phyloP scores from a whole-genome alignment of 2,797 vertebrate species.

The Sebastes dallii region DNA sequence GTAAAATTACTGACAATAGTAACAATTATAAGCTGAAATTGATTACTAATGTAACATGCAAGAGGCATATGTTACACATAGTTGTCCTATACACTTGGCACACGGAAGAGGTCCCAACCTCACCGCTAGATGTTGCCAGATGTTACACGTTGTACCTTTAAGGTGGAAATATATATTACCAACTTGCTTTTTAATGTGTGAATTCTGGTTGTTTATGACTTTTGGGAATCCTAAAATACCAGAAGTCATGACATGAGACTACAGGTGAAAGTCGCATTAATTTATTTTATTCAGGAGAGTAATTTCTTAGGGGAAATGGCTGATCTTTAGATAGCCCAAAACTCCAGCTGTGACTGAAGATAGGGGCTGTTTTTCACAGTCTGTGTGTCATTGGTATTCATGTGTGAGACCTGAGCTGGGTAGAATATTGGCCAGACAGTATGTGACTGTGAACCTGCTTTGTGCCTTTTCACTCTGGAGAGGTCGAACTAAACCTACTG shows the following conservation, averaged over 20 bases:
- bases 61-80: too few species aligned
- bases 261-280: neutral
- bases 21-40: too few species aligned
- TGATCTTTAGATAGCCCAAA: neutral
- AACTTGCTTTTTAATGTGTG: constrained; percentile 11
- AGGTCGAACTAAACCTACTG: constrained; percentile 14
- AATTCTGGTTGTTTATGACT: constrained; percentile 10
- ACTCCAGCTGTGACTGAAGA: neutral
- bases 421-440: neutral
- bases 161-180: constrained; percentile 27
- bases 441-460: neutral
- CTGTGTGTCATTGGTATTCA: constrained; percentile 8
- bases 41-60: too few species aligned
- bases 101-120: too few species aligned
- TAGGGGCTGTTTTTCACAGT: neutral
- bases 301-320: neutral
- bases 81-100: too few species aligned
- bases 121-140: too few species aligned
- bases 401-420: constrained; percentile 4
- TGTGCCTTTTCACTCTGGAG: neutral
- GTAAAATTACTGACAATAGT: too few species aligned
- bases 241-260: neutral
- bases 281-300: neutral
- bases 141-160: neutral
- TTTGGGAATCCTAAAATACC: neutral